These are phyloP conservation scores for Chaenodraco wilsoni DNA, from an alignment of 2,797 vertebrate species.

Conservation along the genomic window DNA sequence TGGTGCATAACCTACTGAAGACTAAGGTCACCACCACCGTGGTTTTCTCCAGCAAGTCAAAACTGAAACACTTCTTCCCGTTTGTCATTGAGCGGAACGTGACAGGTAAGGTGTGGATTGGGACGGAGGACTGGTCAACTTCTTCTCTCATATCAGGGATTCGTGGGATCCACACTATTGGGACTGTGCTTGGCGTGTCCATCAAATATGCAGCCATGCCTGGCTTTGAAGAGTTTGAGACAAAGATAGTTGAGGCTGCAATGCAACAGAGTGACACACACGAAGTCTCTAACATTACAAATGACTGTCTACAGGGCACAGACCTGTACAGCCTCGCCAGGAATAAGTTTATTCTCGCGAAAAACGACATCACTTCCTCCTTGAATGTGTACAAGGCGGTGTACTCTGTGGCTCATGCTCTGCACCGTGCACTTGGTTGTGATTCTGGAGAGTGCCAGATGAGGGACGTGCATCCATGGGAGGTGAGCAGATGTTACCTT, in stretches of 20 bases:
- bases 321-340: constrained; percentile 67
- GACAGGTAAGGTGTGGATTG: constrained; percentile 86
- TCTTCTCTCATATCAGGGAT: constrained; percentile 78
- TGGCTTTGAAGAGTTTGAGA: constrained; percentile 80
- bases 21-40: constrained; percentile 83
- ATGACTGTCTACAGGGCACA: constrained; percentile 71
- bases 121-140: constrained; percentile 86
- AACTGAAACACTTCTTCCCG: constrained; percentile 74
- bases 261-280: background rate
- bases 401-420: constrained; percentile 85
- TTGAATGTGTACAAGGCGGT: constrained; percentile 86
- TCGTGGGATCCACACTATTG: constrained; percentile 74
- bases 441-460: constrained; percentile 69
- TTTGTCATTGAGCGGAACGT: constrained; percentile 80
- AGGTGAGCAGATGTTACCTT: constrained; percentile 76
- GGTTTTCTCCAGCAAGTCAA: constrained; percentile 83
- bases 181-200: constrained; percentile 86
- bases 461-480: constrained; percentile 78
- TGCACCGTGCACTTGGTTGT: constrained; percentile 84
- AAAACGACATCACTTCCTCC: constrained; percentile 75
- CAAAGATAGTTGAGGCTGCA: constrained; percentile 52
- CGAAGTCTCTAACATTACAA: background rate
- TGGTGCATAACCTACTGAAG: constrained; percentile 73
- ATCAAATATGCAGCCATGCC: constrained; percentile 71
- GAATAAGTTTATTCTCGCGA: constrained; percentile 53